These are phyloP conservation scores for Lichenostomus cassidix DNA, from an alignment of 2,113 vertebrate species.

Conservation along the genomic window DNA sequence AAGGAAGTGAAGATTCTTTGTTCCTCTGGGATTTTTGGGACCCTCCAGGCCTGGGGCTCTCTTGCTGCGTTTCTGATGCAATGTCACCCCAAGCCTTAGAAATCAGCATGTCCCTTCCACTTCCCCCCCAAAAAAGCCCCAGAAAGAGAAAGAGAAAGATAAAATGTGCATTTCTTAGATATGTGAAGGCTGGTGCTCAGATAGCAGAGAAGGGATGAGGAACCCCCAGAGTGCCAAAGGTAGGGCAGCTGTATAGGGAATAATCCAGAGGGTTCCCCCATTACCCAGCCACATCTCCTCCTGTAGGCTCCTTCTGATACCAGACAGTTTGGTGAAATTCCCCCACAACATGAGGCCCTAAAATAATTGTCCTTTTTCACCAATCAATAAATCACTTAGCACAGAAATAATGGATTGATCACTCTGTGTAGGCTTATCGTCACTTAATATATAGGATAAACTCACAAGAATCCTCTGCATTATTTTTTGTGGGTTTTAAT, in stretches of 20 bases:
- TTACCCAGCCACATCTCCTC: rapidly evolving
- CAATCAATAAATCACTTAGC: neutral
- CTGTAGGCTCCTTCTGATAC: rapidly evolving
- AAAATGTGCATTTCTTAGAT: neutral
- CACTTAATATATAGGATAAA: neutral
- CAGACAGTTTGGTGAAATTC: neutral
- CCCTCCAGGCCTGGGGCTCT: neutral
- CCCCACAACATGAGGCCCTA: neutral
- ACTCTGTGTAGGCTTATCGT: neutral
- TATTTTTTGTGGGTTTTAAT: neutral
- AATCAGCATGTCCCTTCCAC: neutral
- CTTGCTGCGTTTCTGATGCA: neutral
- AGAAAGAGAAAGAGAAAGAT: neutral
- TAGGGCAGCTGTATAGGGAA: neutral
- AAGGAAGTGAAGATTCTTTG: neutral
- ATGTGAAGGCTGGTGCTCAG: neutral
- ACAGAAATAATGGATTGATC: neutral
- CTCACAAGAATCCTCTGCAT: neutral
- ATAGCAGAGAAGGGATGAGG: neutral
- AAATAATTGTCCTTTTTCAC: neutral
- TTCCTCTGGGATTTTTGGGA: neutral
- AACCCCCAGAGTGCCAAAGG: neutral
- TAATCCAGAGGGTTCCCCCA: neutral
- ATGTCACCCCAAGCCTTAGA: neutral
- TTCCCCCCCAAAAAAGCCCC: rapidly evolving